Conservation (phyloP, 2,888 invertebrate genomes). For the Ochlodes sylvanus region DNA sequence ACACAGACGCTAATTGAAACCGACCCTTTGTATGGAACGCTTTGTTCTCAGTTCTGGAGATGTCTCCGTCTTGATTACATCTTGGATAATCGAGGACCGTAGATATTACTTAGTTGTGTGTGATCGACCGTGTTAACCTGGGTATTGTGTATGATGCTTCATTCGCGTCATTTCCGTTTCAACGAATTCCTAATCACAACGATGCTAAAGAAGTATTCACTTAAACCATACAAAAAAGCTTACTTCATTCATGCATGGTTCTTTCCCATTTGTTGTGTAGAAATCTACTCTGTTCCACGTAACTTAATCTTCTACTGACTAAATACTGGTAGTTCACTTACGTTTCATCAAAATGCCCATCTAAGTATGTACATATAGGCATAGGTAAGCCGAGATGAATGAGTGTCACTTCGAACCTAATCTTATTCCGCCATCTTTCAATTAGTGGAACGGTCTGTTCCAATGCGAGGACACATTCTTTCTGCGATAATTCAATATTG, state of each 20-base stretch:
- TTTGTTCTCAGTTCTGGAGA: neutral
- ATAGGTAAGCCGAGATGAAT: conserved; percentile 2
- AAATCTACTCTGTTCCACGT: too few species aligned
- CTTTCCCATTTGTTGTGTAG: too few species aligned
- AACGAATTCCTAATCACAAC: too few species aligned
- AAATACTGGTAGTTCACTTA: neutral
- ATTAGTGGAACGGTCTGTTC: conserved; percentile 14
- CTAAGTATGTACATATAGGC: neutral
- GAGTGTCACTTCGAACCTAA: neutral
- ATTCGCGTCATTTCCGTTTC: too few species aligned
- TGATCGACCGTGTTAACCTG: too few species aligned
- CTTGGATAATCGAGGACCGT: too few species aligned
- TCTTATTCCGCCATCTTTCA: conserved; percentile 3
- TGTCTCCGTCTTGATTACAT: too few species aligned
- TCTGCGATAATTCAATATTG: conserved; percentile 14
- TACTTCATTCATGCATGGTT: too few species aligned
- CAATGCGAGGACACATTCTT: conserved; percentile 8
- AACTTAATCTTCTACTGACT: neutral
- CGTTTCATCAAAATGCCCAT: neutral
- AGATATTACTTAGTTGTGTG: too few species aligned
- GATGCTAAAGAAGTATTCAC: too few species aligned
- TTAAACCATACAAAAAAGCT: too few species aligned
- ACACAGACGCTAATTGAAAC: neutral
- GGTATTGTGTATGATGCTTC: too few species aligned
- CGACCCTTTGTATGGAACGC: neutral